Evolutionary conservation across 2,797 vertebrate genomes (phyloP), one percentile per base, ranked within the genome.

Genomic region (Pangasius sanitwongsei): DNA sequence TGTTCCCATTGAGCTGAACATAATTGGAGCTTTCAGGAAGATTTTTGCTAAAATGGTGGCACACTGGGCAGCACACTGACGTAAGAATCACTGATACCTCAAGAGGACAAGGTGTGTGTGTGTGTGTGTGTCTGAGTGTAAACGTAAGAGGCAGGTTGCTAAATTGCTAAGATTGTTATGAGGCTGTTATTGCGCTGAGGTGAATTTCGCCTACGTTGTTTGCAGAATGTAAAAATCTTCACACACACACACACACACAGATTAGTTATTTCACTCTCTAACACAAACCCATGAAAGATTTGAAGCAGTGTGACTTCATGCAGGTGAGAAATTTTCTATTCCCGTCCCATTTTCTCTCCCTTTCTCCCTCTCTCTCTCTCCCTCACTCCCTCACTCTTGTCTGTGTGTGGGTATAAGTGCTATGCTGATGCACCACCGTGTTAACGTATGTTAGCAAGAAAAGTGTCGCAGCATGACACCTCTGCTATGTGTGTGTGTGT

Each of bases 391-490:
- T 67, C 65, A 31, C 31, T 70, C 31, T 70, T 77, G 4, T 77
- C 0, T n/a, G 48, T 78, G 48, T 81, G 31, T 80, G 28, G 1
- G n/a, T 34, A n/a, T 5, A 6, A 28, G 41, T 44, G 41, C 53
- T 57, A 3, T 57, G 53, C 31, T 25, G 55, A 59, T 59, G 55
- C 55, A 82, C 55, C 55, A 15, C 20, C 7, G 16, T 59, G 31
- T 34, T 59, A 59, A 37, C 55, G 31, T 59, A 81, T 34, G 53
- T 57, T 81, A 12, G 50, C n/a, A 80, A 80, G 18, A 2, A 57
- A 57, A 4, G 53, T 81, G 78, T 81, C 37, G 78, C 31, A 15
- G 53, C 16, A 31, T 81, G 78, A 59, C 78, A 81, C 78, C n/a
- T 82, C 20, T 2, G 18, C 53, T 53, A 4, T 55, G 55, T 59